Evolutionary conservation across 2,113 vertebrate species (phyloP), one percentile per base, ranked within the genome.

Genomic region (Larimichthys polyactis): DNA sequence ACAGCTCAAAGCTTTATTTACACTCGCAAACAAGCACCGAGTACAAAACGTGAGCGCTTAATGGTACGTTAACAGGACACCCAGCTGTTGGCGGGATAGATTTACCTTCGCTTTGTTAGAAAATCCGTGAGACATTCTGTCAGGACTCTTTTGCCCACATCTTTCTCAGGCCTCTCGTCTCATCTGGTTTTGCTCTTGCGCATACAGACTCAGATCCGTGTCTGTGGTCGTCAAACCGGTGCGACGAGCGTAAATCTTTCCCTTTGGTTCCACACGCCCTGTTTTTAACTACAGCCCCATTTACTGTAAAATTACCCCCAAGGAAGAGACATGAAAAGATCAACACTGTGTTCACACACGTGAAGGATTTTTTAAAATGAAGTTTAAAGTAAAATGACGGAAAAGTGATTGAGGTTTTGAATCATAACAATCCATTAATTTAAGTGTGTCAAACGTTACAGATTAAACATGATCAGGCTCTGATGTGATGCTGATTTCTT

Each of bases 151-250:
- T 8, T 5, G 1, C 4, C 24, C 10, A 55, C 51, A 16, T 54
- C 46, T 17, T 4, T 54, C 2, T 82, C 76, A 71, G 48, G 15
- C 43, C 49, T 49, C 9, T 66, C 19, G 0, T 49, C 36, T 14
- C 36, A 1, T 79, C 3, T 43, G 17, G 32, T 79, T 80, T 59
- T 70, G 27, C 48, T 79, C 57, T 20, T 36, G 3, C 0, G n/a
- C 19, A 52, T 14, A 14, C 20, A 55, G 22, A 27, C 72, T 65
- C 1, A 22, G 27, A 58, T 75, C 19, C 58, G 1, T 0, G 29
- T 49, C 68, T 64, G 68, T 73, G 24, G 65, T 54, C 0, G 79
- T 84, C 73, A 2, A 75, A 93, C 92, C 84, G 46, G 92, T 92
- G 65, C 3, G n/a, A 88, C 91, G n/a, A n/a, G 91, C 55, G 29